Evolutionary conservation across 1,140 invertebrate genomes (phyloP).

Genomic region (Drosophila eugracilis): DNA sequence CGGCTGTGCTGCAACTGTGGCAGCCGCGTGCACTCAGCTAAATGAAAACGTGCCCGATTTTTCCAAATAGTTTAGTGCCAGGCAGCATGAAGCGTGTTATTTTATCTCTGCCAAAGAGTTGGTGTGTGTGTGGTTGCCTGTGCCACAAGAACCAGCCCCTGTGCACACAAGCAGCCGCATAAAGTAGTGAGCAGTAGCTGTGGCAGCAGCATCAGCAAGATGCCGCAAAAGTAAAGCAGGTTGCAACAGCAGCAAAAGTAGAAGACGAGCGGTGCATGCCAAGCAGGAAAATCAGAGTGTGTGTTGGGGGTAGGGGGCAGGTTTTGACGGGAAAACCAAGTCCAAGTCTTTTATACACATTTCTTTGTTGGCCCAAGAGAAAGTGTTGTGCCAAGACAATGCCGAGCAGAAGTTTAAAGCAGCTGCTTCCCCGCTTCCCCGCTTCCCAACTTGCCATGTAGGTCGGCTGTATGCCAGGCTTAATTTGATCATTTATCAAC

Average conservation of each 20-base stretch:
- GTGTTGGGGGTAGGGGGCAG: slow-evolving; percentile 1
- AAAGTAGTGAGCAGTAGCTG: slow-evolving; percentile 38
- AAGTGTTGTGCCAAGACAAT: slow-evolving; percentile 60
- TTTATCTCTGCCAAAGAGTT: slow-evolving; percentile 42
- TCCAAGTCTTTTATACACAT: slow-evolving; percentile 22
- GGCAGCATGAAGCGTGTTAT: slow-evolving; percentile 72
- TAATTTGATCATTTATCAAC: slow-evolving; percentile 84
- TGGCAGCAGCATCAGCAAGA: slow-evolving; percentile 49
- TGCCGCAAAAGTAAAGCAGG: slow-evolving; percentile 66
- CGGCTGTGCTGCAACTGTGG: slow-evolving; percentile 26
- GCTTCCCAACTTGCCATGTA: slow-evolving; percentile 26
- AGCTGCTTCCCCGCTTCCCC: slow-evolving; percentile 40
- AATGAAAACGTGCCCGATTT: slow-evolving; percentile 82
- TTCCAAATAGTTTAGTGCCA: slow-evolving; percentile 72
- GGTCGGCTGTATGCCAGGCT: slow-evolving; percentile 62
- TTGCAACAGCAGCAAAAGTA: slow-evolving; percentile 57
- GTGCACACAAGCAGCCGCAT: slow-evolving; percentile 23
- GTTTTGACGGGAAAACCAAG: slow-evolving; percentile 7
- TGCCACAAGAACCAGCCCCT: not conserved
- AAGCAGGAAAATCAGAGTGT: slow-evolving; percentile 41
- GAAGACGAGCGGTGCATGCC: slow-evolving; percentile 67
- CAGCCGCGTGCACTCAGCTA: slow-evolving; percentile 79
- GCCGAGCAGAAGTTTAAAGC: slow-evolving; percentile 48
- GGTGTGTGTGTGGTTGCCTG: slow-evolving; percentile 4
- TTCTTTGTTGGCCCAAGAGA: slow-evolving; percentile 30